Evolutionary conservation across 2,888 invertebrate genomes (phyloP), one percentile per base, ranked within the genome.

Genomic region (Melanostoma scalare): DNA sequence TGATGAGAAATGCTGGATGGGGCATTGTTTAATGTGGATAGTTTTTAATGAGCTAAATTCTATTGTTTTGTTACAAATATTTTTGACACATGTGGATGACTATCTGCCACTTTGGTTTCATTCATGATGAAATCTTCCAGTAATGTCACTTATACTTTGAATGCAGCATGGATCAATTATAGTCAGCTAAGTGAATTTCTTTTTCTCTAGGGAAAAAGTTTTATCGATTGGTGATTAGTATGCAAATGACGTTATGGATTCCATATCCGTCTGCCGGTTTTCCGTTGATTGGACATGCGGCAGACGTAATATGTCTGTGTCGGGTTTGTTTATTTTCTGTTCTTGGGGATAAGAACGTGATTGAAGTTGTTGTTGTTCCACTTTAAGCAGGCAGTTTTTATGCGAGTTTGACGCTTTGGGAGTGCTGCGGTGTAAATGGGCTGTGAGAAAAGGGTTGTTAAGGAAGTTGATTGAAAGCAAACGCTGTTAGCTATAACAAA

Each of bases 181-280:
- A 55, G 30, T 10, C n/a, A 30, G 31, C n/a, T 6, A 63, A 8
- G 63, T 20, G 38, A 53, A 72, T 65, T 80, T 74, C 46, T 69
- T 73, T 69, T 63, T 73, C 63, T 55, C 63, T 38, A 10, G 73
- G 63, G 73, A 73, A 73, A 71, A 40, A 71, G 52, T 72, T 72
- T 52, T 58, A 38, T 46, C 56, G 8, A 52, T 56, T 31, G 10
- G 36, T 50, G 48, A 69, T 82, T 82, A 68, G 68, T 77, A 82
- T 82, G 81, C 81, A 76, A 60, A 48, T 42, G 48, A 67, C 61
- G 50, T 61, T 77, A 56, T 77, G 77, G 60, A 72, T 67, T 67
- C 81, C 81, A 82, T 82, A 82, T 77, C 72, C 81, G 81, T 72
- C 77, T 77, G 81, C 42, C 77, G 68, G 77, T 68, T 53, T 72